Conservation (phyloP, 2,113 vertebrate genomes). For the Athene cunicularia region DNA sequence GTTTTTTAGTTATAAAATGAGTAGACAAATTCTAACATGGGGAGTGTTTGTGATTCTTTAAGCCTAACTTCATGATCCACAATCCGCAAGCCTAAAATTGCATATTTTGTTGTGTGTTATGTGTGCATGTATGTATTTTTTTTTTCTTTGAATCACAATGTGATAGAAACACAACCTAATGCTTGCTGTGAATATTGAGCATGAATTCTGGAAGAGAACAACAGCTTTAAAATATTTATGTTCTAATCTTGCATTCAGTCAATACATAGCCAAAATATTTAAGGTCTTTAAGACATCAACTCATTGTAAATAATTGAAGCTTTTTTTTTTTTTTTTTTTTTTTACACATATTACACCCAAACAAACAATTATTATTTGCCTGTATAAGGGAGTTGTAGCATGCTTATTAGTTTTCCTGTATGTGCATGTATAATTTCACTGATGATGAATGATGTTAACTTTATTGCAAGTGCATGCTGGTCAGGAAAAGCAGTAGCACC, state of each 20-base stretch:
- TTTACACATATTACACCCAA: neutral
- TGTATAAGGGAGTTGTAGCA: neutral
- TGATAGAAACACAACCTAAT: neutral
- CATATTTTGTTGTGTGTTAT: accelerated
- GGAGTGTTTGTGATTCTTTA: neutral
- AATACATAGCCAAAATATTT: neutral
- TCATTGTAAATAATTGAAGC: neutral
- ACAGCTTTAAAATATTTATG: neutral
- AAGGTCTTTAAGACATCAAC: neutral
- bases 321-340: neutral
- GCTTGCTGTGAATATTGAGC: neutral
- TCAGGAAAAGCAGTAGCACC: neutral
- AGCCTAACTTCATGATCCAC: accelerated
- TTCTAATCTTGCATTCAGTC: neutral
- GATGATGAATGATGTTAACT: neutral
- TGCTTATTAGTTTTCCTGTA: neutral
- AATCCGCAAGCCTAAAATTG: neutral
- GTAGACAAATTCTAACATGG: accelerated
- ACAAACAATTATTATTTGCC: neutral
- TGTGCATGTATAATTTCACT: neutral
- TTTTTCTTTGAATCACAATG: neutral
- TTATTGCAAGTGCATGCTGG: neutral
- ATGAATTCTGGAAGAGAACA: neutral
- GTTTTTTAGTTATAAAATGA: neutral
- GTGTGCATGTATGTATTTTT: accelerated